Percentiles rank a stretch among this genome's conserved stretches.
Conservation (phyloP, 1,140 invertebrate genomes). For the Pseudoatta argentina region DNA sequence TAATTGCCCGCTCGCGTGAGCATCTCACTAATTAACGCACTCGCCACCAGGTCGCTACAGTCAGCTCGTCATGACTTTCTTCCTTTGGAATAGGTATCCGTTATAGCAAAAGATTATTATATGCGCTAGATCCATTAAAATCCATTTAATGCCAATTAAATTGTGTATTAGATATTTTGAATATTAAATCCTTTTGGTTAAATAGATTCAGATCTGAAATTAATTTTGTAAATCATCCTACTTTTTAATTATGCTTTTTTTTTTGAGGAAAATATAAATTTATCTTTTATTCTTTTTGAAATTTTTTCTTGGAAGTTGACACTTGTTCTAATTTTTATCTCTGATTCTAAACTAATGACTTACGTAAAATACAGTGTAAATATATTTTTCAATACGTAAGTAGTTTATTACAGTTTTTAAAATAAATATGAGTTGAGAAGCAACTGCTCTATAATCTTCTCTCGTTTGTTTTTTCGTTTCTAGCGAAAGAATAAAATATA, state of each 20-base stretch:
- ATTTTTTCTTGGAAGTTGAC: background rate
- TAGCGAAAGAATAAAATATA: constrained; percentile 11
- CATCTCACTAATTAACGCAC: constrained; percentile 86
- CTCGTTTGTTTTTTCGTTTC: background rate
- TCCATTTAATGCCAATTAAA: background rate
- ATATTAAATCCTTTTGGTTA: background rate
- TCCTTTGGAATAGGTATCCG: background rate
- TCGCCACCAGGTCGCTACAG: constrained; percentile 81
- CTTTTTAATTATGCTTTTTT: background rate
- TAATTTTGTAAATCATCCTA: background rate
- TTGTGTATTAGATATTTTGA: background rate
- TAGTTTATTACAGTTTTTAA: background rate
- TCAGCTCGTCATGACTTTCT: constrained; percentile 78
- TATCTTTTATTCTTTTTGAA: too few species aligned
- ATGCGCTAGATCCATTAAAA: background rate
- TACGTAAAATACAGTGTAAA: background rate
- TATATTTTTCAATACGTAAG: constrained; percentile 8
- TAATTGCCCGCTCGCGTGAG: constrained; percentile 86
- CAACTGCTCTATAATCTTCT: background rate
- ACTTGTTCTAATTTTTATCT: background rate
- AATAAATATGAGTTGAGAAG: background rate
- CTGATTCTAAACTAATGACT: background rate
- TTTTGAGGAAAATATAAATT: background rate
- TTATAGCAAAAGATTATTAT: background rate
- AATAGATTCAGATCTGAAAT: background rate